These are phyloP conservation scores for Paraescarpia echinospica DNA, from an alignment of 1,140 invertebrate species.

Conservation along the genomic window DNA sequence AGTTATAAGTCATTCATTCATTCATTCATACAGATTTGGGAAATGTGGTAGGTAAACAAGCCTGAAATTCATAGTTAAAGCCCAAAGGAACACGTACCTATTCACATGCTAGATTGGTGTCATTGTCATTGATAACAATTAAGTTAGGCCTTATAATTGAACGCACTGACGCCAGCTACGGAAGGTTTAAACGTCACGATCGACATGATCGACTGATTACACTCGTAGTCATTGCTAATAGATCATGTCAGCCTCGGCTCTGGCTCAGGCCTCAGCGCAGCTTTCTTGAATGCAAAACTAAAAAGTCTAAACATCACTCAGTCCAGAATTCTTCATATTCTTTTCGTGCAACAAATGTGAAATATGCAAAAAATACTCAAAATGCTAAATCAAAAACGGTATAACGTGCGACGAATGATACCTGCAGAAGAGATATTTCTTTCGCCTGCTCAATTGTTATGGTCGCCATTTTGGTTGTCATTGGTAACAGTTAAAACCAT, in stretches of 20 bases:
- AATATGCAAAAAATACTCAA: background rate
- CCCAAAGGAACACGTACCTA: background rate
- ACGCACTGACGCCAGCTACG: background rate
- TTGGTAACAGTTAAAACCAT: background rate
- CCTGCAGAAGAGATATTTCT: slow-evolving; percentile 12
- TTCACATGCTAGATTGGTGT: background rate
- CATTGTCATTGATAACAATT: too few relatives aligned
- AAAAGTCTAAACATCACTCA: too few relatives aligned
- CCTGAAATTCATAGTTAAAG: too few relatives aligned
- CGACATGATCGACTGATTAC: too few relatives aligned
- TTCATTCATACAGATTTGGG: too few relatives aligned
- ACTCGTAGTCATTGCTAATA: too few relatives aligned
- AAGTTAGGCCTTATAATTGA: background rate
- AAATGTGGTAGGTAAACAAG: too few relatives aligned
- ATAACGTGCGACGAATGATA: background rate
- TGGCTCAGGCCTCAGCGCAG: too few relatives aligned
- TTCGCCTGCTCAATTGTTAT: slow-evolving; percentile 20
- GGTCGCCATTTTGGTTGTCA: slow-evolving; percentile 17
- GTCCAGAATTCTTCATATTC: slow-evolving; percentile 20
- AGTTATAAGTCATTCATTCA: too few relatives aligned
- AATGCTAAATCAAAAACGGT: background rate
- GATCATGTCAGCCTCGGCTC: too few relatives aligned
- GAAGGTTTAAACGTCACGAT: too few relatives aligned
- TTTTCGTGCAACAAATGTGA: background rate
- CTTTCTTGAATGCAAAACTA: too few relatives aligned